phyloP scores from a whole-genome alignment of 2,113 vertebrate species.

The Amblyopsis rosae region DNA sequence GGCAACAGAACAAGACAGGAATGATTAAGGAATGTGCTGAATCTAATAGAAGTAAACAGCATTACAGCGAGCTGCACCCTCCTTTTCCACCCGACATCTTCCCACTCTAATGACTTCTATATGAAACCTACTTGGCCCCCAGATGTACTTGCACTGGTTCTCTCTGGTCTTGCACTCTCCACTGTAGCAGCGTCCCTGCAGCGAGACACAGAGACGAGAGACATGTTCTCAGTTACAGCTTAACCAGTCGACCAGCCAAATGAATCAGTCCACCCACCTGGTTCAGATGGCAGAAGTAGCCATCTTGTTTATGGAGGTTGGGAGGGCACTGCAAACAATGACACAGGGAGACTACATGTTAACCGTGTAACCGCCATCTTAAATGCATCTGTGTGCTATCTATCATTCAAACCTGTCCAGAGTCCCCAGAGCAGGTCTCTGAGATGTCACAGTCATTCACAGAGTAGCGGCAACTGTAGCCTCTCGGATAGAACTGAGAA shows the following conservation, averaged over 20 bases:
- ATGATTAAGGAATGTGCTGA: slow-evolving; percentile 8
- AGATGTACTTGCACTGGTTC: slow-evolving; percentile 97
- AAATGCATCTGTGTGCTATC: neutral
- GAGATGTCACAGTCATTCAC: slow-evolving; percentile 96
- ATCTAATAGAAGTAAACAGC: neutral
- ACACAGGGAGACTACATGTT: slow-evolving; percentile 30
- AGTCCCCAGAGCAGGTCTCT: slow-evolving; percentile 93
- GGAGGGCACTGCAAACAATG: slow-evolving; percentile 86
- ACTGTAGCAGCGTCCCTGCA: slow-evolving; percentile 93
- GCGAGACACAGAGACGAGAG: slow-evolving; percentile 21
- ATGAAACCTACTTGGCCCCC: slow-evolving; percentile 90
- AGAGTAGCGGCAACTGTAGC: slow-evolving; percentile 89
- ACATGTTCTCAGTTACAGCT: neutral
- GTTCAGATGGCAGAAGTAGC: slow-evolving; percentile 89
- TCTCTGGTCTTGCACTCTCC: slow-evolving; percentile 98
- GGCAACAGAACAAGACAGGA: slow-evolving; percentile 2
- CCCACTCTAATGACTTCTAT: neutral
- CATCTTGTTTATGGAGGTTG: slow-evolving; percentile 98
- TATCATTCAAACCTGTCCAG: slow-evolving; percentile 84
- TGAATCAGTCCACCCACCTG: slow-evolving; percentile 78
- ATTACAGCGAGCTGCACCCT: neutral
- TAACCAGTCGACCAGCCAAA: neutral
- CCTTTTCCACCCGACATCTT: neutral
- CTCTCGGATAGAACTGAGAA: slow-evolving; percentile 89
- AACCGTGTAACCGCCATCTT: neutral